These are phyloP conservation scores for Idaea aversata DNA, from an alignment of 2,888 invertebrate species.

Conservation along the genomic window DNA sequence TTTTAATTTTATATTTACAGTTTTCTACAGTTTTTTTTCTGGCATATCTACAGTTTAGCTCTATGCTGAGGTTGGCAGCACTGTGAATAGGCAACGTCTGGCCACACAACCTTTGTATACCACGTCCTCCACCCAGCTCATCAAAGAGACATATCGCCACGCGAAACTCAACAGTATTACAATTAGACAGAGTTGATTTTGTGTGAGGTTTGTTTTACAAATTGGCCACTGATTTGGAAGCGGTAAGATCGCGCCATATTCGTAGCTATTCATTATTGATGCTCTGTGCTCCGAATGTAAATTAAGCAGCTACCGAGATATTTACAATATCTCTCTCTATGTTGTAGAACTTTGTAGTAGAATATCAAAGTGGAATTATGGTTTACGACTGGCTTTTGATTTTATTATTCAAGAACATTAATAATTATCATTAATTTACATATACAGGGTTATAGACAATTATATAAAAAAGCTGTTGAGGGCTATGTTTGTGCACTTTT, in stretches of 20 bases:
- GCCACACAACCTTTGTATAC: conserved; percentile 23
- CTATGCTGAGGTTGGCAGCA: too few species aligned
- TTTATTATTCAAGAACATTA: neutral
- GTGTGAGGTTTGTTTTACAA: conserved; percentile 2
- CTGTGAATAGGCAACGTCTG: conserved; percentile 21
- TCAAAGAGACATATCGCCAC: conserved; percentile 12
- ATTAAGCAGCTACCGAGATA: conserved; percentile 8
- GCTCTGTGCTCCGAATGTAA: conserved; percentile 11
- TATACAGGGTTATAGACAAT: too few species aligned
- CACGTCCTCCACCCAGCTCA: conserved; percentile 11
- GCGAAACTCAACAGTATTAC: conserved; percentile 2
- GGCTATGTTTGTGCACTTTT: too few species aligned
- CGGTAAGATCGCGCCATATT: conserved; percentile 14
- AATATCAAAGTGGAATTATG: neutral
- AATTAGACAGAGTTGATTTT: conserved; percentile 2
- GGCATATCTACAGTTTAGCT: too few species aligned
- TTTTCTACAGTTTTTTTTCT: too few species aligned
- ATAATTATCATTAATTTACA: neutral
- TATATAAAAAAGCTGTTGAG: too few species aligned
- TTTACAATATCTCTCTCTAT: neutral
- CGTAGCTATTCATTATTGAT: conserved; percentile 12
- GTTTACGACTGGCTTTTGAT: neutral
- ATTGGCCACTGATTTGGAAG: conserved; percentile 20
- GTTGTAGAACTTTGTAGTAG: neutral
- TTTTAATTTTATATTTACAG: too few species aligned